Evolutionary conservation across 2,797 vertebrate species (phyloP).

Genomic region (Cyprinodon diabolis): DNA sequence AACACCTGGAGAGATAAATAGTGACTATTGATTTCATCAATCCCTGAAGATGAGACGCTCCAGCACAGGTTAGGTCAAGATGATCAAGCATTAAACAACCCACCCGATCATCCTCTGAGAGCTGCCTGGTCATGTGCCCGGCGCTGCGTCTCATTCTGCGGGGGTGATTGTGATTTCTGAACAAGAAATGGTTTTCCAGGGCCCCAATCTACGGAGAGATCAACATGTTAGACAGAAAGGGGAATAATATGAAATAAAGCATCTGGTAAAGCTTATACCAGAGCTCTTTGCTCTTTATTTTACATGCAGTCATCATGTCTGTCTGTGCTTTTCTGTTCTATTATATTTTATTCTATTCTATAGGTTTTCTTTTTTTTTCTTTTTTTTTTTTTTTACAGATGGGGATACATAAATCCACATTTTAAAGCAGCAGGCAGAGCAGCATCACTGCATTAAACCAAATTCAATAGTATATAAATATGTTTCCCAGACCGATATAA

Average conservation of each 20-base stretch:
- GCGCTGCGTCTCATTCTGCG: constrained; percentile 90
- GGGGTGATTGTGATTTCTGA: constrained; percentile 89
- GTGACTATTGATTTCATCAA: background rate
- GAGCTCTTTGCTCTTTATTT: background rate
- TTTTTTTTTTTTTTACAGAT: background rate
- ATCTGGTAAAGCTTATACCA: too few relatives aligned
- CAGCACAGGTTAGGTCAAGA: background rate
- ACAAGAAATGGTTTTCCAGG: constrained; percentile 94
- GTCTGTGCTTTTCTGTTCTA: background rate
- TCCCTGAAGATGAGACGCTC: background rate
- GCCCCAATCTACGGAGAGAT: constrained; percentile 87
- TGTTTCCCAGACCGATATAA: too few relatives aligned
- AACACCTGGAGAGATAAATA: constrained; percentile 81
- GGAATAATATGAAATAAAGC: constrained; percentile 41
- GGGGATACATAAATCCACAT: background rate
- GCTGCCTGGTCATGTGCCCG: constrained; percentile 88
- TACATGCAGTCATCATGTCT: background rate
- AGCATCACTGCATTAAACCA: background rate
- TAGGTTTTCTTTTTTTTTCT: background rate
- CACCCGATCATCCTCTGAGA: constrained; percentile 94
- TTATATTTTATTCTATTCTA: background rate
- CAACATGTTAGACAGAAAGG: constrained; percentile 6
- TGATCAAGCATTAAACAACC: constrained; percentile 34
- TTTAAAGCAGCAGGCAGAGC: background rate
- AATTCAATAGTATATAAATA: too few relatives aligned